Base-by-base conservation (phyloP, 2,888 invertebrate species). In the Tipula unca region DNA sequence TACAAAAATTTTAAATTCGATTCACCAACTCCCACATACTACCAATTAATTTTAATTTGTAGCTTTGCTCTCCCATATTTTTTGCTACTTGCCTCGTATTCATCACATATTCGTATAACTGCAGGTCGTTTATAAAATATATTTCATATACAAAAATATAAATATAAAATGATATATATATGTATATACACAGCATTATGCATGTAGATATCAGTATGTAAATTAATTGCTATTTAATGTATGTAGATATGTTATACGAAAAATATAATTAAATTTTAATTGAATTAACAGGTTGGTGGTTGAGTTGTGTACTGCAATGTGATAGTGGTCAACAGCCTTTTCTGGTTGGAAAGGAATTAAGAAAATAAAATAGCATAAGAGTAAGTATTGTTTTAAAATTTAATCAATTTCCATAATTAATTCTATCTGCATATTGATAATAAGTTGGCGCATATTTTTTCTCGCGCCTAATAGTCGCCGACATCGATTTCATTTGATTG, bases 31-130 rank as follows among this genome's bases (percentile, higher is more conserved):
- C 69, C 69, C 69, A 69, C 69, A 69, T 25, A 10, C 25, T 25
- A 69, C n/a, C 69, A 69, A 69, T 69, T 69, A 69, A 69, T 69
- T 69, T 69, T 69, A 69, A 69, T 69, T 69, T 69, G 69, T 69
- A 25, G 10, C 25, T 69, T 69, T 69, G 69, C 69, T 69, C 69
- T 69, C 13, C 10, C 69, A 69, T 69, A 20, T 69, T 69, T 69
- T 69, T 25, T 69, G 69, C 69, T 69, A 20, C 20, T 69, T 25
- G 48, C 17, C 5, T 8, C 48, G 17, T 17, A 48, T 48, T 48
- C 5, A 48, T 48, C 42, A 42, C 14, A 48, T 1, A 48, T 48
- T 48, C 48, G 25, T 25, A 69, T 25, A 10, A 69, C 69, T 69
- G 25, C 69, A 69, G 69, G 69, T 69, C 69, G 69, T 48, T 17